Base-by-base conservation (phyloP, 1,140 invertebrate species). In the Homalodisca vitripennis region DNA sequence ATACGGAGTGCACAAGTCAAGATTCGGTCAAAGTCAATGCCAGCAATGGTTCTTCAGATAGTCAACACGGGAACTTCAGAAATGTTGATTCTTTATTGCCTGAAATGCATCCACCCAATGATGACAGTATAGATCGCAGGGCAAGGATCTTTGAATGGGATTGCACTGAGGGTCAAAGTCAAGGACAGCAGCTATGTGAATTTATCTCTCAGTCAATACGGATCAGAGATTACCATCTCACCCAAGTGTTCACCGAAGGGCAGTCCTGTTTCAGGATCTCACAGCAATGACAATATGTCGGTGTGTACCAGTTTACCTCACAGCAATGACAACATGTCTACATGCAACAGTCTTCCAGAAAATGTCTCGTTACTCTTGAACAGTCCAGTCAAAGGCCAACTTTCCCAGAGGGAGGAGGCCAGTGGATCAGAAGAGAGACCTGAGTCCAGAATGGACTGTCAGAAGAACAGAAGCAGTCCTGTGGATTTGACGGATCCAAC, bases 1-100 rank as follows among this genome's bases (percentile, higher is more conserved):
- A 67, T 30, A 48, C 67, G 2, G 70, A 71, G 46, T 68, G 55
- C 3, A 55, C 66, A 47, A 73, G 72, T 31, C 68, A 70, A 46
- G 71, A 70, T 47, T 75, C 74, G 0, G 67, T 71, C 41, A 57
- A 64, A 14, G 72, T 67, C 0, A 73, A 73, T 51, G 68, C 70
- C 3, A 69, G 70, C 47, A 66, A 66, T 14, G 66, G 65, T 26
- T 69, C 68, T 1, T 70, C 71, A 30, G 71, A 72, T 47, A 72
- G 71, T 68, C 55, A 67, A 46, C 69, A 70, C 67, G 66, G 30
- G 47, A 47, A n/a, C n/a, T n/a, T 31, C 53, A 64, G 12, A 17
- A 68, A 20, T 32, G 62, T 27, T 46, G 29, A 46, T 1, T 31
- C 32, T 27, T 53, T 47, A 0, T 66, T 55, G 65, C 53, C 53